A percentile compares a stretch with the other conserved stretches of the same genome.
phyloP scores from a whole-genome alignment of 2,888 invertebrate species.

The Drosophila barbarae region DNA sequence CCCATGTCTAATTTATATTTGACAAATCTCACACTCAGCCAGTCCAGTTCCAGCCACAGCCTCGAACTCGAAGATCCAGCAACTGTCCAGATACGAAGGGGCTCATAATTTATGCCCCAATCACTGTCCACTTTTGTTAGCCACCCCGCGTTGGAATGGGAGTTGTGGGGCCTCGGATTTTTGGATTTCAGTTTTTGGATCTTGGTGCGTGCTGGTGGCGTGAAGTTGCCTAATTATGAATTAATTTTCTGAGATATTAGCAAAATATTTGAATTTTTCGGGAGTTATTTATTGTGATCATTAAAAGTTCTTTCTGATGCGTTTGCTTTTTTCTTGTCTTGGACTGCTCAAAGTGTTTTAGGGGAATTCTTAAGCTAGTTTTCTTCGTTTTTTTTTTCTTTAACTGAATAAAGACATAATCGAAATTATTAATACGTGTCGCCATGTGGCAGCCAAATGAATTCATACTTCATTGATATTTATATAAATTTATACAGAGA shows the following conservation, averaged over 20 bases:
- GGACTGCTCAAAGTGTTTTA: slow-evolving; percentile 41
- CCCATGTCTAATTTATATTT: slow-evolving; percentile 43
- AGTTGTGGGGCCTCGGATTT: slow-evolving; percentile 11
- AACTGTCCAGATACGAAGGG: slow-evolving; percentile 16
- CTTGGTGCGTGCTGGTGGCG: slow-evolving; percentile 47
- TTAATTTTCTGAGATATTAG: slow-evolving; percentile 54
- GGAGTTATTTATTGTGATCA: slow-evolving; percentile 46
- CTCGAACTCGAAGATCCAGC: slow-evolving; percentile 19
- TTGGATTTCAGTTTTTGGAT: not conserved
- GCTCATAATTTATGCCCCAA: slow-evolving; percentile 57
- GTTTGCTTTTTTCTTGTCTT: slow-evolving; percentile 33
- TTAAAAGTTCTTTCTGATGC: slow-evolving; percentile 44
- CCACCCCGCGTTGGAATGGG: slow-evolving; percentile 8
- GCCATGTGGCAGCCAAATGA: slow-evolving; percentile 50
- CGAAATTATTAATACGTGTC: slow-evolving; percentile 51
- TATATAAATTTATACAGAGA: slow-evolving; percentile 29
- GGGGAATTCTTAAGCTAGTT: slow-evolving; percentile 7
- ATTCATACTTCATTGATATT: slow-evolving; percentile 58
- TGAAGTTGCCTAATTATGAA: slow-evolving; percentile 58
- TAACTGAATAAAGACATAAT: slow-evolving; percentile 64
- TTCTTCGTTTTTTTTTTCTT: slow-evolving; percentile 13
- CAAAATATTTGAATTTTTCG: slow-evolving; percentile 46
- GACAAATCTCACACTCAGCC: slow-evolving; percentile 35
- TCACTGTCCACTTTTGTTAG: slow-evolving; percentile 52
- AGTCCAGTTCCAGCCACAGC: slow-evolving; percentile 14